Percentiles rank a stretch among this genome's conserved stretches.
These are phyloP conservation scores for Tokudaia muenninki DNA, from an alignment of 2,797 vertebrate species.

Conservation along the genomic window DNA sequence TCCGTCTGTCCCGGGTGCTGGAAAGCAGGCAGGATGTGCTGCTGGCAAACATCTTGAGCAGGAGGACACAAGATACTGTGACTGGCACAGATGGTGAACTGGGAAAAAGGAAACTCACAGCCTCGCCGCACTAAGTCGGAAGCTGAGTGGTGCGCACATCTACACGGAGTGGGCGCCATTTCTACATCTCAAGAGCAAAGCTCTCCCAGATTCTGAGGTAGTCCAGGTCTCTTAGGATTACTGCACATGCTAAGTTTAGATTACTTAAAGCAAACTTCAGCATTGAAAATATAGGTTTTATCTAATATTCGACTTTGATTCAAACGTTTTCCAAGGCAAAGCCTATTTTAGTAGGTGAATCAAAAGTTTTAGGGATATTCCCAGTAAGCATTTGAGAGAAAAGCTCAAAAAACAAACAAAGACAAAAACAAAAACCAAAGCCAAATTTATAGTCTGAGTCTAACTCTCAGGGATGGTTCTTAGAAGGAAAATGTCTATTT, in stretches of 20 bases:
- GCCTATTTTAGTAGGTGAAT: background rate
- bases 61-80: slow-evolving; percentile 79
- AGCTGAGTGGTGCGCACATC: background rate
- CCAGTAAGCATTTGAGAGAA: slow-evolving; percentile 39
- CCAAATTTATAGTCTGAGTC: background rate
- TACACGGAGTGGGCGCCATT: background rate
- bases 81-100: background rate
- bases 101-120: background rate
- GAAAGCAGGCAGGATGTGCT: slow-evolving; percentile 84
- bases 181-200: slow-evolving; percentile 23
- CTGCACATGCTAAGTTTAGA: background rate
- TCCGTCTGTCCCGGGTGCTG: slow-evolving; percentile 80
- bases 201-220: background rate
- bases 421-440: background rate
- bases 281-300: slow-evolving; percentile 23
- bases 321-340: slow-evolving; percentile 49
- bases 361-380: slow-evolving; percentile 41
- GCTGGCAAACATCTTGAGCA: slow-evolving; percentile 81
- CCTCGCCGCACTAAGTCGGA: background rate
- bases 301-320: slow-evolving; percentile 58
- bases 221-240: background rate
- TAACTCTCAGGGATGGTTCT: slow-evolving; percentile 40
- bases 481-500: slow-evolving; percentile 25
- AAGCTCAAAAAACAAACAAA: background rate
- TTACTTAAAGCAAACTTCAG: slow-evolving; percentile 56